Evolutionary conservation across 2,113 vertebrate genomes (phyloP).

Genomic region (Tupaia tana): DNA sequence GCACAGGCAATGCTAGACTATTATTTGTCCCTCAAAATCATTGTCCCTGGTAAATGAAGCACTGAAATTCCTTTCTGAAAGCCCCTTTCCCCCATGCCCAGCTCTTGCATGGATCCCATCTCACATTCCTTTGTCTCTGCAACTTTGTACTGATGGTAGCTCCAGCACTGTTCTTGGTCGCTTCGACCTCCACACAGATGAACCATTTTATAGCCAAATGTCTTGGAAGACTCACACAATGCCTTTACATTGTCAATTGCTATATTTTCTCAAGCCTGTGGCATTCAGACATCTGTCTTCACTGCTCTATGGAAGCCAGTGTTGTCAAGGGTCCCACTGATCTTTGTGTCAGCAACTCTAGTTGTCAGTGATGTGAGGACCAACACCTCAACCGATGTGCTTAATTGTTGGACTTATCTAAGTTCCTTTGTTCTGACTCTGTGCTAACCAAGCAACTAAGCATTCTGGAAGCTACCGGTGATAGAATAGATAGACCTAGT

Average conservation of each 20-base stretch:
- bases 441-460: constrained; percentile 31
- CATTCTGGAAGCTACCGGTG: background rate
- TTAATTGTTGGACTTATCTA: background rate
- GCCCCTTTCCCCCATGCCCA: background rate
- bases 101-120: background rate
- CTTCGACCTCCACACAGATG: background rate
- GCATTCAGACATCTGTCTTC: background rate
- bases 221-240: background rate
- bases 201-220: background rate
- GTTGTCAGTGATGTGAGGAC: background rate
- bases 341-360: background rate
- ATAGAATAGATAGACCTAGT: background rate
- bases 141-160: background rate
- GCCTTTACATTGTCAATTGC: background rate
- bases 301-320: background rate
- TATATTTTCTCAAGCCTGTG: background rate
- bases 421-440: constrained; percentile 16
- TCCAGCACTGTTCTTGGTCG: background rate
- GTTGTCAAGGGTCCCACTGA: background rate
- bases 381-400: too few species aligned
- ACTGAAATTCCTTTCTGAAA: background rate
- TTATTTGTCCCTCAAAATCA: background rate
- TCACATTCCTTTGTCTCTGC: background rate
- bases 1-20: background rate
- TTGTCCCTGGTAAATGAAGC: background rate